A percentile compares a stretch with the other conserved stretches of the same genome.
These are phyloP conservation scores for Solenopsis fugax DNA, from an alignment of 1,140 invertebrate species.

Conservation along the genomic window DNA sequence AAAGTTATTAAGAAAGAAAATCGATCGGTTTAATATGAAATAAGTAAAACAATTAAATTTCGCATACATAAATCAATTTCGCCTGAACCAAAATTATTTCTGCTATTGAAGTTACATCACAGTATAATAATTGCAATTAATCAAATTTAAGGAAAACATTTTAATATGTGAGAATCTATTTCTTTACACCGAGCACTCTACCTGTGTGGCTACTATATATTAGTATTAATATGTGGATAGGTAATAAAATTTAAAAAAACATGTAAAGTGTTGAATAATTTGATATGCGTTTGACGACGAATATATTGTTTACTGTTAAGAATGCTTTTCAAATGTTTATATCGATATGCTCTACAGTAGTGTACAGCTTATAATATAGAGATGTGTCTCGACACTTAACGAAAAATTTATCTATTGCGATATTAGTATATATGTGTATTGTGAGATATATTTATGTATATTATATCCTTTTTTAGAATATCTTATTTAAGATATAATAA, in stretches of 20 bases:
- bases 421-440: constrained; percentile 12
- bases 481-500: neutral
- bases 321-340: constrained; percentile 53
- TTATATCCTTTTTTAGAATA: constrained; percentile 36
- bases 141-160: neutral
- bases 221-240: constrained; percentile 34
- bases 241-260: constrained; percentile 20
- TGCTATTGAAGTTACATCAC: neutral
- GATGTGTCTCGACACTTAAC: constrained; percentile 23
- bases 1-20: constrained; percentile 66
- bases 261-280: constrained; percentile 53
- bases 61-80: neutral
- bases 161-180: constrained; percentile 1
- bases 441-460: constrained; percentile 48
- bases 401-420: constrained; percentile 46
- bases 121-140: constrained; percentile 30
- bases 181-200: constrained; percentile 12
- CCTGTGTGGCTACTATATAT: constrained; percentile 28
- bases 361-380: constrained; percentile 39
- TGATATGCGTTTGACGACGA: constrained; percentile 25
- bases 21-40: neutral
- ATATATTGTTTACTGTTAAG: constrained; percentile 46
- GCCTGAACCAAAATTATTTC: constrained; percentile 9
- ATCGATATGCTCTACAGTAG: constrained; percentile 21
- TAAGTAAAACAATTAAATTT: constrained; percentile 17